Evolutionary conservation across 1,140 invertebrate genomes (phyloP).

Genomic region (Polyergus mexicanus): DNA sequence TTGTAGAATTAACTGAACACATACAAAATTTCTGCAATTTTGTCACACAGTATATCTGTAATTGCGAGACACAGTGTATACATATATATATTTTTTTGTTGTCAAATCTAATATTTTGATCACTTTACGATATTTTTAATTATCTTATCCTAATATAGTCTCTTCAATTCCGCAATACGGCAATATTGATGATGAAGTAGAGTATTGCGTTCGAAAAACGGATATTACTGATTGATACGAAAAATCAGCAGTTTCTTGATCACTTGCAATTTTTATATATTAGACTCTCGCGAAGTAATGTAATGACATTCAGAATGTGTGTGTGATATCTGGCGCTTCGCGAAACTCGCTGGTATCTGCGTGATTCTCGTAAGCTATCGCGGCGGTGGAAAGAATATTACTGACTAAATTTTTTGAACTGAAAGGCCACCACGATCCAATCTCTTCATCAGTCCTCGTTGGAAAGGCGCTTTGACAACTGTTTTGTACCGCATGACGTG

Average conservation of each 20-base stretch:
- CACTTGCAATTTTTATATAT: background rate
- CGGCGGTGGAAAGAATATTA: constrained; percentile 34
- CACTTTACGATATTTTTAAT: too few relatives aligned
- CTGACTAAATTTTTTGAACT: constrained; percentile 48
- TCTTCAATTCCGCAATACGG: background rate
- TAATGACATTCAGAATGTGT: background rate
- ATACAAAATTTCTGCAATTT: too few relatives aligned
- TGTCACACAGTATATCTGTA: too few relatives aligned
- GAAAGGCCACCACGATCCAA: constrained; percentile 43
- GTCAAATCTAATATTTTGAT: too few relatives aligned
- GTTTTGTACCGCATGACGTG: background rate
- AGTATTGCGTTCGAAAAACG: background rate
- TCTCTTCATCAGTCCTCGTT: background rate
- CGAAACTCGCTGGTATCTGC: background rate
- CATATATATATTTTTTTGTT: too few relatives aligned
- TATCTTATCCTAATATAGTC: background rate
- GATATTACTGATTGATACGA: background rate
- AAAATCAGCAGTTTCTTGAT: background rate
- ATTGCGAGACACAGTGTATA: too few relatives aligned
- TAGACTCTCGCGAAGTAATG: background rate
- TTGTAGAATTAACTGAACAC: too few relatives aligned
- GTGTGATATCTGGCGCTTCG: constrained; percentile 28
- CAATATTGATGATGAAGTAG: background rate
- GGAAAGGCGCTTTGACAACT: background rate
- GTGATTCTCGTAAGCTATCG: constrained; percentile 11